These are phyloP conservation scores for Choreutis nemorana DNA, from an alignment of 2,888 invertebrate species.

Conservation along the genomic window DNA sequence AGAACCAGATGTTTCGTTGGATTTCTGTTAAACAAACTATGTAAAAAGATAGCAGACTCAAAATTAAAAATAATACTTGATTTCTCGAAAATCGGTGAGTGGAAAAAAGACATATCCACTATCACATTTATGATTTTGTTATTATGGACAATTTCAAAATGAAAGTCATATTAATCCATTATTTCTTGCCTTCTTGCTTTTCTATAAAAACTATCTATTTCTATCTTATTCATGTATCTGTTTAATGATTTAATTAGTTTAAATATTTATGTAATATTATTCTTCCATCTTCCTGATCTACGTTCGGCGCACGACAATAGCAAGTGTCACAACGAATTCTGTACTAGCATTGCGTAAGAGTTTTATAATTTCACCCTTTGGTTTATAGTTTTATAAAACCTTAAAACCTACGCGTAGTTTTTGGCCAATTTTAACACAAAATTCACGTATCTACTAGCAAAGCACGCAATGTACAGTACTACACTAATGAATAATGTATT, in stretches of 20 bases:
- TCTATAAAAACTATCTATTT: constrained; percentile 1
- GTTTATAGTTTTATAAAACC: neutral
- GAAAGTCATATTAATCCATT: too few species aligned
- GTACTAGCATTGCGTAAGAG: constrained; percentile 53
- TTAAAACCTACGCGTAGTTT: neutral
- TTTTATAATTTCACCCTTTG: constrained; percentile 10
- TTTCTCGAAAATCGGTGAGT: too few species aligned
- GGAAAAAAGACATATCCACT: too few species aligned
- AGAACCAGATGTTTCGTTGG: too few species aligned
- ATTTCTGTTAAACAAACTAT: too few species aligned
- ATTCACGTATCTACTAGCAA: constrained; percentile 7
- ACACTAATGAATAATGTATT: constrained; percentile 4
- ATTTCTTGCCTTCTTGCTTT: too few species aligned
- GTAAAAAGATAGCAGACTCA: too few species aligned
- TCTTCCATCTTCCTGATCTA: constrained; percentile 27
- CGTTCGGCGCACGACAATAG: constrained; percentile 22
- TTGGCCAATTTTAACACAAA: constrained; percentile 5
- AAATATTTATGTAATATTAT: constrained; percentile 15
- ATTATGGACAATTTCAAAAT: too few species aligned
- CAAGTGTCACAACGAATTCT: constrained; percentile 51
- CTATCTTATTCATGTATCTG: constrained; percentile 4
- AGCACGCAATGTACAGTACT: constrained; percentile 15
- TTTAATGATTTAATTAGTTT: constrained; percentile 4
- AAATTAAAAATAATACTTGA: too few species aligned
- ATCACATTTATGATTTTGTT: too few species aligned